Percentiles rank a stretch among this genome's conserved stretches.
These are phyloP conservation scores for Cinara cedri DNA, from an alignment of 2,888 invertebrate genomes.

Conservation along the genomic window DNA sequence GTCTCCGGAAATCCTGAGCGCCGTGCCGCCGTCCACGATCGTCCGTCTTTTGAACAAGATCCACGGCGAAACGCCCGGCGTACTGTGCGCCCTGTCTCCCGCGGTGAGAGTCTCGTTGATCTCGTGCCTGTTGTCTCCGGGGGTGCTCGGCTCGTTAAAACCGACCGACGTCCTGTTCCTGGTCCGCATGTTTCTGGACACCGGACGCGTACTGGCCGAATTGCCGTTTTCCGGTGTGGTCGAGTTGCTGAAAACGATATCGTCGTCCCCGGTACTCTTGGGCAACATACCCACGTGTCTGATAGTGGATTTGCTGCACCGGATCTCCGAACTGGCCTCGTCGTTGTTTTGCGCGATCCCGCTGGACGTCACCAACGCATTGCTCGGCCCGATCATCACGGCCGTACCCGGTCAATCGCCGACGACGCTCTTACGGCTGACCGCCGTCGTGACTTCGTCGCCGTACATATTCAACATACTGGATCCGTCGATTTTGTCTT, in stretches of 20 bases:
- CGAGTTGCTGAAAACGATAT: neutral
- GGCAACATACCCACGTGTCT: neutral
- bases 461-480: neutral
- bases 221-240: neutral
- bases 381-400: neutral
- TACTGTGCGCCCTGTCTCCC: neutral
- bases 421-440: neutral
- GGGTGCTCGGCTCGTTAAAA: neutral
- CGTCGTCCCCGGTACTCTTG: neutral
- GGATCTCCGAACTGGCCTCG: neutral
- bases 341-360: neutral
- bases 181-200: neutral
- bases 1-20: neutral
- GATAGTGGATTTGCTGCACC: neutral
- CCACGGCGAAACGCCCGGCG: neutral
- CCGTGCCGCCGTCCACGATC: neutral
- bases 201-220: neutral
- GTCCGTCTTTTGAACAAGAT: constrained; percentile 2
- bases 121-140: neutral
- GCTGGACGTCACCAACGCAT: neutral
- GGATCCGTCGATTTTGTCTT: neutral
- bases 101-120: neutral
- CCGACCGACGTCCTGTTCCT: neutral
- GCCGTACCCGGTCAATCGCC: neutral
- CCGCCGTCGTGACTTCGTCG: neutral